phyloP scores from a whole-genome alignment of 1,140 invertebrate genomes.

The Goniozus legneri region DNA sequence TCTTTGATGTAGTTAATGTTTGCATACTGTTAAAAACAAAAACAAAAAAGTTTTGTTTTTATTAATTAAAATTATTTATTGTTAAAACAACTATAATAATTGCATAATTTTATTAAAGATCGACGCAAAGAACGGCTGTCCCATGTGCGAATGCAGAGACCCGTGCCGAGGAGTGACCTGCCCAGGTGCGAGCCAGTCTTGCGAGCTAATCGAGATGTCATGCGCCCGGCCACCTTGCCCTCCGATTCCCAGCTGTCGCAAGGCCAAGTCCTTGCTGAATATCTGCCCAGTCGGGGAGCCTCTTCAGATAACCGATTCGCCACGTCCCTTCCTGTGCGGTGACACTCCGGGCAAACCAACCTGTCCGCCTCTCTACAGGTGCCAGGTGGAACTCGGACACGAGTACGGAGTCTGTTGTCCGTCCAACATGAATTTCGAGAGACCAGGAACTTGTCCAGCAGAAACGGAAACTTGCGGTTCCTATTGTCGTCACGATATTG shows the following conservation, averaged over 20 bases:
- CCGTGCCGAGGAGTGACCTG: conserved; percentile 73
- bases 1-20: too few species aligned
- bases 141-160: conserved; percentile 75
- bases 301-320: conserved; percentile 72
- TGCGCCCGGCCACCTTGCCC: conserved; percentile 76
- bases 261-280: conserved; percentile 60
- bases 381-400: conserved; percentile 71
- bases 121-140: conserved; percentile 63
- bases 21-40: too few species aligned
- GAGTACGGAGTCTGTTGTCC: conserved; percentile 86
- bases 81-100: conserved; percentile 1
- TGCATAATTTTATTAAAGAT: conserved; percentile 30
- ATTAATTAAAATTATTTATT: too few species aligned
- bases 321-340: conserved; percentile 78
- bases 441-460: conserved; percentile 72
- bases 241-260: conserved; percentile 76
- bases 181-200: conserved; percentile 65
- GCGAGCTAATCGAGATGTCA: conserved; percentile 74
- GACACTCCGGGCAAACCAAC: conserved; percentile 73
- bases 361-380: conserved; percentile 77
- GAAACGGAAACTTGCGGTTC: conserved; percentile 58
- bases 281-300: conserved; percentile 77
- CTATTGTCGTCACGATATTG: conserved; percentile 70
- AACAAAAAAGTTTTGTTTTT: too few species aligned
- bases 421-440: conserved; percentile 68